Evolutionary conservation across 1,140 invertebrate species (phyloP), one percentile per base, ranked within the genome.

Genomic region (Seison nebaliae): DNA sequence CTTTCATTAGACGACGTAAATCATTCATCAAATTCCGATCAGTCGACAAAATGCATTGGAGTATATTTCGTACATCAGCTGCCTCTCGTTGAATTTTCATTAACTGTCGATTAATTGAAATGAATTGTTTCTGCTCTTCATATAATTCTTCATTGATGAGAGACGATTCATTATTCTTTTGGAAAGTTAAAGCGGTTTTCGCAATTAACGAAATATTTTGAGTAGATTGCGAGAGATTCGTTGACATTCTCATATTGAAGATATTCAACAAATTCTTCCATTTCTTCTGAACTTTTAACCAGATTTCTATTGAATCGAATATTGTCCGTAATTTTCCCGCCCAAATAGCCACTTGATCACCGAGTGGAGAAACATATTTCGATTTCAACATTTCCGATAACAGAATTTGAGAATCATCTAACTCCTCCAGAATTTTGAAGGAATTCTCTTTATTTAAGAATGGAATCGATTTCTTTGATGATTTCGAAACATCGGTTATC

Each of bases 291-390:
- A 58, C 57, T 40, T 57, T 53, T 16, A 59, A 42, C 57, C 57
- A 60, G 39, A 55, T 36, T 43, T 60, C 55, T 30, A 60, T 42
- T 16, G 59, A 51, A 33, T 57, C 50, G 1, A 49, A 49, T 15
- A 60, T 55, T 19, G 57, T 54, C 46, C 57, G 59, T 35, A 60
- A 45, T 42, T 60, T 60, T 43, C 56, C 54, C 8, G 55, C 53
- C 54, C 56, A 56, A 5, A 47, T 47, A 1, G 55, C 53, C n/a
- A 54, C 54, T 34, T 59, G 55, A 34, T 57, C 54, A 35, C 54
- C 26, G 29, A 60, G 43, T 21, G 55, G 55, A 15, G 50, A 54
- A 36, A 59, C 54, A 38, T 48, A 45, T 16, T 32, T 35, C 20
- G 36, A 26, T 14, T 23, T 33, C 6, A 43, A 20, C 35, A 43